These are phyloP conservation scores for Galaxias olidus DNA, from an alignment of 2,797 vertebrate species.

Conservation along the genomic window DNA sequence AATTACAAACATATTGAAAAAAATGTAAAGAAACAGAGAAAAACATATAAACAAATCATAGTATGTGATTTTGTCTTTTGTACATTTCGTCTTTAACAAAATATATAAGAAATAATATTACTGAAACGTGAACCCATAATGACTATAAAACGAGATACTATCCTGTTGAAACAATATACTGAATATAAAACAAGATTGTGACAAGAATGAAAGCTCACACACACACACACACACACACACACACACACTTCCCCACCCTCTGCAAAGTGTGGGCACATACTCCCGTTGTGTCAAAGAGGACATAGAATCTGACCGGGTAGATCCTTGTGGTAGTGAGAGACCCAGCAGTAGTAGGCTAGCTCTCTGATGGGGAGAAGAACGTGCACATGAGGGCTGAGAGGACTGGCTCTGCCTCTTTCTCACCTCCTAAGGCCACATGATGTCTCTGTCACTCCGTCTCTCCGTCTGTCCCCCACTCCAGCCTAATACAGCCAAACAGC, in stretches of 20 bases:
- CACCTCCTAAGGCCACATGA: conserved; percentile 38
- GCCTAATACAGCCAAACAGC: conserved; percentile 23
- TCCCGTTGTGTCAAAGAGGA: conserved; percentile 23
- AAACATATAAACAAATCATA: conserved; percentile 48
- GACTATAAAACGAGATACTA: conserved; percentile 48
- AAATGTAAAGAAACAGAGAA: conserved; percentile 41
- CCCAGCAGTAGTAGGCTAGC: background rate
- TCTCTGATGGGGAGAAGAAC: too few relatives aligned
- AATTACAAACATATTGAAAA: conserved; percentile 75
- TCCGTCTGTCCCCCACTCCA: conserved; percentile 13
- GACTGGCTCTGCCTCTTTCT: conserved; percentile 18
- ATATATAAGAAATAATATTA: conserved; percentile 46
- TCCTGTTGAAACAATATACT: conserved; percentile 50
- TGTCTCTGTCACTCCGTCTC: conserved; percentile 35
- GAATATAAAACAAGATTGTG: conserved; percentile 48
- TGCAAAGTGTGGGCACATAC: conserved; percentile 25
- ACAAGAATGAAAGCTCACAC: conserved; percentile 27
- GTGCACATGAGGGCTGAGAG: conserved; percentile 34
- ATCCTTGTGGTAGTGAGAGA: conserved; percentile 25
- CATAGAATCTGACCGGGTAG: conserved; percentile 21
- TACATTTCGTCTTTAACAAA: conserved; percentile 56
- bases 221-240: conserved; percentile 11
- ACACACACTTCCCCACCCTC: conserved; percentile 14
- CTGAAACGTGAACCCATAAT: conserved; percentile 40
- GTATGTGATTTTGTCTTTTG: conserved; percentile 57